Percentiles rank a stretch among this genome's conserved stretches.
These are phyloP conservation scores for Potamarius usumacintae DNA, from an alignment of 2,113 vertebrate species.

Conservation along the genomic window DNA sequence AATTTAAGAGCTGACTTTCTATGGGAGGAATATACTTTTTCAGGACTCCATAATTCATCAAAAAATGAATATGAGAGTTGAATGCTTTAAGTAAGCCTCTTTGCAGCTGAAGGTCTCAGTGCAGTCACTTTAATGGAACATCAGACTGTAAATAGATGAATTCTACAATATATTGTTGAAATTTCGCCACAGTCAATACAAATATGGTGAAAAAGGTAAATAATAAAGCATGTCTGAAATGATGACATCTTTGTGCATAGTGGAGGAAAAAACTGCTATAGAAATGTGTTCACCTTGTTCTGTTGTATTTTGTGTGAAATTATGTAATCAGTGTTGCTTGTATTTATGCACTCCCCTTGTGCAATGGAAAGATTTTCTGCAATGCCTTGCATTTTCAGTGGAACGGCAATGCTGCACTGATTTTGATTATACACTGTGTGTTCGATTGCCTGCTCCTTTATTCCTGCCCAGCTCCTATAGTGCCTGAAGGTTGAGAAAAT, in stretches of 20 bases:
- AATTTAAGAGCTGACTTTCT: background rate
- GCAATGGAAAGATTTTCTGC: background rate
- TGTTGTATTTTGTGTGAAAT: conserved; percentile 3
- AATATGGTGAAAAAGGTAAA: background rate
- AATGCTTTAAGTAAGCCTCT: background rate
- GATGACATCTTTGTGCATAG: background rate
- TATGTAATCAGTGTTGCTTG: background rate
- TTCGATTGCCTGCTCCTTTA: background rate
- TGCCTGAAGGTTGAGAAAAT: background rate
- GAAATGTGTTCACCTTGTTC: background rate
- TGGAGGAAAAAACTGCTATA: background rate
- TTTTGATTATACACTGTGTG: conserved; percentile 21
- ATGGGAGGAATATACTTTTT: background rate
- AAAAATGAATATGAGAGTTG: background rate
- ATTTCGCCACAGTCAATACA: background rate
- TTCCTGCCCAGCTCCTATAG: background rate
- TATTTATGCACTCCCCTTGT: background rate
- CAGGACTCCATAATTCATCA: background rate
- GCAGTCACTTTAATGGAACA: background rate
- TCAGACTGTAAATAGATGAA: background rate
- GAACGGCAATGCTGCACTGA: background rate
- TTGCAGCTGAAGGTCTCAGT: background rate
- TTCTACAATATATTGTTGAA: background rate
- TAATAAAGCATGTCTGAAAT: background rate
- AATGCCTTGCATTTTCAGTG: background rate